phyloP scores from a whole-genome alignment of 2,797 vertebrate species.

The Dryobates pubescens region DNA sequence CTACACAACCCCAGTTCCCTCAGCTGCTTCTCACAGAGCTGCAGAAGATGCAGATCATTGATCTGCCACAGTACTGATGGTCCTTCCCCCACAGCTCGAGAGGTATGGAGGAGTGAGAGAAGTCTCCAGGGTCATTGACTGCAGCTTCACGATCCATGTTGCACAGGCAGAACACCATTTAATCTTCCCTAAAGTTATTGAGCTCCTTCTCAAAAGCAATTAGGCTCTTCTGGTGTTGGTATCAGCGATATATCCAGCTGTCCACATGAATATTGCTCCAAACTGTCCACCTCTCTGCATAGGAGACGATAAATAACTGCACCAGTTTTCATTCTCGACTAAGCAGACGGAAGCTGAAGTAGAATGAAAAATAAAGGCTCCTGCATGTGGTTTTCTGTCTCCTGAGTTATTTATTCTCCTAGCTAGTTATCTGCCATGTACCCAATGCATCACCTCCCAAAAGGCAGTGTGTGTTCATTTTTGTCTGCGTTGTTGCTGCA shows the following conservation, averaged over 20 bases:
- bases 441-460: neutral
- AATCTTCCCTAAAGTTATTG: neutral
- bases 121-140: neutral
- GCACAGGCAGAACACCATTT: neutral
- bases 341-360: neutral
- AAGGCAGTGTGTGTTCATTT: neutral
- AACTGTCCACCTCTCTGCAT: neutral
- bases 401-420: neutral
- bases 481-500: neutral
- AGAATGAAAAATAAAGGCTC: neutral
- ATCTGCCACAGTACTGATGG: neutral
- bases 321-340: rapidly evolving
- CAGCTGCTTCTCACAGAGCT: neutral
- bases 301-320: neutral
- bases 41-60: neutral
- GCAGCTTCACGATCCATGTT: neutral
- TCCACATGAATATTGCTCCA: neutral
- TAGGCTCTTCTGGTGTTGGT: neutral
- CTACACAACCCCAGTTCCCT: no score
- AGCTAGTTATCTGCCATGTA: neutral
- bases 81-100: neutral
- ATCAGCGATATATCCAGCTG: neutral
- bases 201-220: conserved; percentile 19
- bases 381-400: neutral
- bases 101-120: neutral